Evolutionary conservation across 2,797 vertebrate species (phyloP), one percentile per base, ranked within the genome.

Genomic region (Staurois parvus): DNA sequence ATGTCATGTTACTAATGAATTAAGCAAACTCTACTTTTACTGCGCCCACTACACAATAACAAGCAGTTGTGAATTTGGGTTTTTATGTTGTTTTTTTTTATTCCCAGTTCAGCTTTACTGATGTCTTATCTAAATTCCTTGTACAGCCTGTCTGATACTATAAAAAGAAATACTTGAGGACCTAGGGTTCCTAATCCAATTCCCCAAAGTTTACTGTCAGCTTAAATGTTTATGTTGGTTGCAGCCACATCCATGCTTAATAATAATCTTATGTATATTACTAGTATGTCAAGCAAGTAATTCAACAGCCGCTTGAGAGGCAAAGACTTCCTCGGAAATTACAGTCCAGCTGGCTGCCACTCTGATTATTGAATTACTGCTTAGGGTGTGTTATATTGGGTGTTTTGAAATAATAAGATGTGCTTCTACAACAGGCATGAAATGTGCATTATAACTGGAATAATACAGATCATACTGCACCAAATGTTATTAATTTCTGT

Each of bases 361-460:
- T 72, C n/a, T 32, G 67, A 34, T 66, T 64, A 84, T 81, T 76
- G 79, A 72, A 81, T 81, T 75, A 85, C 66, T 68, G 42, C 76
- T 68, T 52, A 59, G 9, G 34, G 26, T 72, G 29, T 67, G 72
- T 75, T 56, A 48, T 62, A 75, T 26, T 9, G 81, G 30, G 40
- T 66, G 37, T 67, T 30, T 30, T 48, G 10, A 66, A 67, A 52
- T 48, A 73, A 79, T 81, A 77, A 8, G 37, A 72, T 42, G 64
- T 42, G 26, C 40, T 69, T 76, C 70, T 15, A 11, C 67, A 83
- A 72, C 28, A 78, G 59, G 69, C 75, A 77, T 79, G 40, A 86
- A 81, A 79, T 79, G 42, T 77, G 29, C 32, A 34, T 83, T 79
- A 86, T 73, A 12, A n/a, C 56, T 28, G 85, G 76, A 83, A 79